Conservation (phyloP, 2,888 invertebrate species). For the Syrista parreyssii region DNA sequence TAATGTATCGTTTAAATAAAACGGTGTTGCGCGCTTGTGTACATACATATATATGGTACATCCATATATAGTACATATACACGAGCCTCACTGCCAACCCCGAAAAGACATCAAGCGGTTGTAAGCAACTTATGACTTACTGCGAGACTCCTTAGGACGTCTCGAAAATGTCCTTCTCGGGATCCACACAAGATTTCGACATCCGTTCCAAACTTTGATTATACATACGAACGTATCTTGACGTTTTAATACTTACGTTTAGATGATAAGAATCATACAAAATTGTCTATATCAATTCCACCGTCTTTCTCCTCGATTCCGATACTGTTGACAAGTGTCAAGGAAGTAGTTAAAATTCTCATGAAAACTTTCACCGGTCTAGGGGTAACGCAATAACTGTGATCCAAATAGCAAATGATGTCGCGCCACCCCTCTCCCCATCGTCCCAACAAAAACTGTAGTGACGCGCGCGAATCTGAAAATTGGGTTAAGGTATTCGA, state of each 20-base stretch:
- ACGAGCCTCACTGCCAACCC: not conserved
- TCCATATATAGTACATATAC: not conserved
- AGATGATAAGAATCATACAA: not conserved
- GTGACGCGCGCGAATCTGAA: constrained; percentile 18
- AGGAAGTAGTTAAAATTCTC: not conserved
- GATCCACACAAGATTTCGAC: not conserved
- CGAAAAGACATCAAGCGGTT: not conserved
- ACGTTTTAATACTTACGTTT: not conserved
- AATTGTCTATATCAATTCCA: not conserved
- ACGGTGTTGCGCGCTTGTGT: constrained; percentile 29
- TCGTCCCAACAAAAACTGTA: not conserved
- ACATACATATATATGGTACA: not conserved
- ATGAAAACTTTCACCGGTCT: not conserved
- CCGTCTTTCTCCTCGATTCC: not conserved
- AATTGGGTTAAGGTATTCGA: constrained; percentile 30
- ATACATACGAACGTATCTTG: not conserved
- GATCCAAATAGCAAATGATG: not conserved
- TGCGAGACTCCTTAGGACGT: not conserved
- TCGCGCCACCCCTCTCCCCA: not conserved
- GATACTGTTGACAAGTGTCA: not conserved
- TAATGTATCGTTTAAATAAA: constrained; percentile 63
- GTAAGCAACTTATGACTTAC: not conserved
- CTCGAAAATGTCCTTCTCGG: not conserved
- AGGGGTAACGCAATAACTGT: not conserved
- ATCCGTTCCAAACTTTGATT: not conserved